phyloP scores from a whole-genome alignment of 2,113 vertebrate genomes.

The Elgaria multicarinata region DNA sequence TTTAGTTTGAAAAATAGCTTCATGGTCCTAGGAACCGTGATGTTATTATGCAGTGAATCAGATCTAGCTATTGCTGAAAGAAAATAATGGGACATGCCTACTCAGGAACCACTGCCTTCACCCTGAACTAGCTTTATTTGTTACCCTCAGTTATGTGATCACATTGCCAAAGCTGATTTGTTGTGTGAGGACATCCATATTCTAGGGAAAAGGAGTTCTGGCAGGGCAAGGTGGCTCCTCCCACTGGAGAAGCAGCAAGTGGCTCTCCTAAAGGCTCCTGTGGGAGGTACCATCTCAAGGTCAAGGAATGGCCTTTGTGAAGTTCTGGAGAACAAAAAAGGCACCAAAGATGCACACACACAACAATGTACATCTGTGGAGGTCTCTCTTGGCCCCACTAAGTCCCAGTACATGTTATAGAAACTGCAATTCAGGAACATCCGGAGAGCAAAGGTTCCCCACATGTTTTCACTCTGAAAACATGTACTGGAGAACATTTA shows the following conservation, averaged over 20 bases:
- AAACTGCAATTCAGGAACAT: too few relatives aligned
- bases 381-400: not conserved
- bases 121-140: not conserved
- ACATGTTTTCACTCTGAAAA: slow-evolving; percentile 1
- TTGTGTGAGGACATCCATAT: not conserved
- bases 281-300: too few relatives aligned
- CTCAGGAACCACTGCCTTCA: not conserved
- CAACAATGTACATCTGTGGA: too few relatives aligned
- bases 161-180: not conserved
- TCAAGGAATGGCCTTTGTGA: too few relatives aligned
- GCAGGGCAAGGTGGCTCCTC: too few relatives aligned
- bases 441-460: too few relatives aligned
- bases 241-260: not conserved
- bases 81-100: not conserved
- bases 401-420: too few relatives aligned
- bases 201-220: not conserved
- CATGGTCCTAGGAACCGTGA: not conserved
- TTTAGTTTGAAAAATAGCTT: not conserved
- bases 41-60: not conserved
- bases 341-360: too few relatives aligned
- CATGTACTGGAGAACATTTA: not conserved
- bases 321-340: too few relatives aligned
- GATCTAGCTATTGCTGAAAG: not conserved
- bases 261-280: too few relatives aligned
- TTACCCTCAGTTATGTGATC: not conserved